Conservation (phyloP, 2,113 vertebrate species). For the Chaetura pelagica region DNA sequence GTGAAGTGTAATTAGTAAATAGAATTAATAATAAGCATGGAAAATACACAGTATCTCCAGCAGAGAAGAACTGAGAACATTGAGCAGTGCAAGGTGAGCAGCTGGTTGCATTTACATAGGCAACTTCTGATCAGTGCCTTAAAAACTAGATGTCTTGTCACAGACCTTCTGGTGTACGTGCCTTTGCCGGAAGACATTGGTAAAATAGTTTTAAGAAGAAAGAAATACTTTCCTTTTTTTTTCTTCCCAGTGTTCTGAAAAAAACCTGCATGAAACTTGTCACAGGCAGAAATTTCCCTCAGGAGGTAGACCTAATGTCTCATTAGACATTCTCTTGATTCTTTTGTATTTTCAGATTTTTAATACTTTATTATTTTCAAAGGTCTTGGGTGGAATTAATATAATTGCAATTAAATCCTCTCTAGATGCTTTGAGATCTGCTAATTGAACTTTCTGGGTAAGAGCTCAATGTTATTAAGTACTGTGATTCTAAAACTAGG, state of each 20-base stretch:
- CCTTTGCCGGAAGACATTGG: not conserved
- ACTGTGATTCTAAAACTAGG: not conserved
- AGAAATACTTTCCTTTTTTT: not conserved
- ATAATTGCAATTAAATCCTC: conserved; percentile 25
- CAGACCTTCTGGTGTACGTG: not conserved
- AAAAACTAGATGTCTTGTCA: not conserved
- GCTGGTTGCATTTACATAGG: not conserved
- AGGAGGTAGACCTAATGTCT: not conserved
- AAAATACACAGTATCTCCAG: not conserved
- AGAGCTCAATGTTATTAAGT: not conserved
- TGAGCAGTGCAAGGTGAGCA: not conserved
- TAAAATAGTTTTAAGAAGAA: not conserved
- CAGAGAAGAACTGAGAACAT: not conserved
- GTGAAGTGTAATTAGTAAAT: not conserved
- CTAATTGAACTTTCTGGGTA: conserved; percentile 11
- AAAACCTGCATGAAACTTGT: not conserved
- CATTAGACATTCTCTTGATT: not conserved
- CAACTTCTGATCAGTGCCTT: not conserved
- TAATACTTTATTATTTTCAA: conserved; percentile 29
- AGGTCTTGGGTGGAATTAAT: not conserved
- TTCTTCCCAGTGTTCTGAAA: not conserved
- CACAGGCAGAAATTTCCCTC: not conserved
- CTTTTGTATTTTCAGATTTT: conserved; percentile 14
- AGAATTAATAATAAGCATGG: not conserved
- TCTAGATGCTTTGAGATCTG: not conserved